These are phyloP conservation scores for Pollenia angustigena DNA, from an alignment of 2,888 invertebrate species.

Conservation along the genomic window DNA sequence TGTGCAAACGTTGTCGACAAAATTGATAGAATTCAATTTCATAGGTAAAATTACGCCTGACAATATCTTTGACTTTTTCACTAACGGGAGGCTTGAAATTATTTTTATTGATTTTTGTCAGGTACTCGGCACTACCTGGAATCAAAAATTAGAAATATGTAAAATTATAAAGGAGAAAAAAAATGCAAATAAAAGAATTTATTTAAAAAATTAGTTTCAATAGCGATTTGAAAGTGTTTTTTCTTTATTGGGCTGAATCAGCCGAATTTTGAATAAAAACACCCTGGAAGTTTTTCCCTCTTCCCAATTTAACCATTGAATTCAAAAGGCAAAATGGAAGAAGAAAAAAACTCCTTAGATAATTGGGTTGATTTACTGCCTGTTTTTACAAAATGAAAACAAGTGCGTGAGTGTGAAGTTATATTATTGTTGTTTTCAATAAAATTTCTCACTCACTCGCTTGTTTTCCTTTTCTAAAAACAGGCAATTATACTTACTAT, in stretches of 20 bases:
- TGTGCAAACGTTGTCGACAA: conserved; percentile 92
- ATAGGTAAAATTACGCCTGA: conserved; percentile 93
- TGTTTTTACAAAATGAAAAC: too few species aligned
- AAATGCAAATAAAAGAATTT: background rate
- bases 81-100: conserved; percentile 94
- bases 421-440: too few species aligned
- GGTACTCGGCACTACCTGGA: conserved; percentile 90
- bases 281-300: too few species aligned
- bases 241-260: background rate
- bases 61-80: conserved; percentile 93
- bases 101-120: conserved; percentile 93
- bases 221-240: background rate
- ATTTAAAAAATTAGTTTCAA: background rate
- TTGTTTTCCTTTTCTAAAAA: too few species aligned
- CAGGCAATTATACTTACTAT: conserved; percentile 88
- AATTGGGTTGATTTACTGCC: too few species aligned
- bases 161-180: too few species aligned
- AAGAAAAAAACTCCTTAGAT: too few species aligned
- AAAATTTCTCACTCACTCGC: too few species aligned
- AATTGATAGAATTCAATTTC: conserved; percentile 97
- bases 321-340: too few species aligned
- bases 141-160: background rate
- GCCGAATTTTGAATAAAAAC: too few species aligned
- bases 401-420: too few species aligned
- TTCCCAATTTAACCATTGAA: too few species aligned